phyloP scores from a whole-genome alignment of 1,140 invertebrate genomes.

The Liolophura sinensis region DNA sequence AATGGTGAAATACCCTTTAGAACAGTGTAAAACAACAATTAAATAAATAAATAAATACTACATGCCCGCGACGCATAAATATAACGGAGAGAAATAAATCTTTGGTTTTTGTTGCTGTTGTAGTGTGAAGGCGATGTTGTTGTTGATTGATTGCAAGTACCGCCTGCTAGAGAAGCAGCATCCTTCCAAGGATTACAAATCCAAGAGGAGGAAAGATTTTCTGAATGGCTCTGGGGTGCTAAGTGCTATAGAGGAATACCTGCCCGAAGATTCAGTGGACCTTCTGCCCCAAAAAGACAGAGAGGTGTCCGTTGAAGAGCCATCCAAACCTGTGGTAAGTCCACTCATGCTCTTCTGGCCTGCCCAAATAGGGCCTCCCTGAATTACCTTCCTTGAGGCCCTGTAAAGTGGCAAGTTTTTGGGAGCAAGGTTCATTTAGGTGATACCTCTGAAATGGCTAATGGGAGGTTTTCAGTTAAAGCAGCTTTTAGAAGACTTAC shows the following conservation, averaged over 20 bases:
- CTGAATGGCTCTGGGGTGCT: slow-evolving; percentile 3
- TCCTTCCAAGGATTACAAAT: slow-evolving; percentile 24
- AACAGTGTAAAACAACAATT: no score
- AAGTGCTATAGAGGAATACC: not conserved
- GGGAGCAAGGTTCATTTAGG: no score
- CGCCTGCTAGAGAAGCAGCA: slow-evolving; percentile 33
- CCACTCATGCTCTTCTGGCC: not conserved
- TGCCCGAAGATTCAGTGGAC: slow-evolving; percentile 2
- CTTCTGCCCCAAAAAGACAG: slow-evolving; percentile 18
- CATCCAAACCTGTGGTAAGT: slow-evolving; percentile 20
- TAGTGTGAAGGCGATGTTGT: slow-evolving; percentile 59
- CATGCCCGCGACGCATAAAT: no score
- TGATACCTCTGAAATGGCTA: no score
- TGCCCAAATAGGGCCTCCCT: no score
- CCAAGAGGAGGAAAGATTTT: slow-evolving; percentile 11
- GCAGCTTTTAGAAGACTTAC: no score
- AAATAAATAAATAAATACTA: no score
- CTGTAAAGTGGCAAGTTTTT: no score
- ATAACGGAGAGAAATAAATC: no score
- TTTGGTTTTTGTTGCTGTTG: slow-evolving; percentile 24
- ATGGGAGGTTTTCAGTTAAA: no score
- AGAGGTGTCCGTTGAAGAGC: slow-evolving; percentile 20
- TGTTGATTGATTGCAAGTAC: slow-evolving; percentile 61
- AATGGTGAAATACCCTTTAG: no score
- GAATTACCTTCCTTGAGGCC: no score